A percentile compares a stretch with the other conserved stretches of the same genome.
Evolutionary conservation across 2,888 invertebrate species (phyloP).

Genomic region (Eurois occulta): DNA sequence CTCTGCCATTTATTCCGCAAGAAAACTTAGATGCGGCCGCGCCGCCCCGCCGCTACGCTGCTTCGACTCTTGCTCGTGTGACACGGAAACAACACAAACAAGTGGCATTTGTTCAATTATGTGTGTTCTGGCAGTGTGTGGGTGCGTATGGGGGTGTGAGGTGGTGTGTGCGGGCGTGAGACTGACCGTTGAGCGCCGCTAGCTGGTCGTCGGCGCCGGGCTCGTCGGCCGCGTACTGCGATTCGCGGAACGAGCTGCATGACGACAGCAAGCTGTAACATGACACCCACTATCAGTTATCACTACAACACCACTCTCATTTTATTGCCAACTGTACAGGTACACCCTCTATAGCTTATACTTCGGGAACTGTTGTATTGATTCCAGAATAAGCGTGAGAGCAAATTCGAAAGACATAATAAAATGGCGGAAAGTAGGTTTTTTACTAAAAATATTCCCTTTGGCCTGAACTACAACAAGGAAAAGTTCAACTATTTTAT

Average conservation of each 20-base stretch:
- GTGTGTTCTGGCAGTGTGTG: neutral
- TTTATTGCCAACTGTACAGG: neutral
- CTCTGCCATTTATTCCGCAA: neutral
- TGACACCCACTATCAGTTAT: neutral
- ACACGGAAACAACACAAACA: neutral
- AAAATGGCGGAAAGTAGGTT: neutral
- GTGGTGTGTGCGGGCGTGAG: neutral
- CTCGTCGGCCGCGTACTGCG: slow-evolving; percentile 93
- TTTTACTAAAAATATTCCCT: neutral
- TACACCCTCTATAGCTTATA: neutral
- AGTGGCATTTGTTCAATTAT: neutral
- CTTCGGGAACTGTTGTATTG: neutral
- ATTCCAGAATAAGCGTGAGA: neutral
- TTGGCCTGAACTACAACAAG: neutral
- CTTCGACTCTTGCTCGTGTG: neutral
- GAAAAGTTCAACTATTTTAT: neutral
- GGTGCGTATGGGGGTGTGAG: neutral
- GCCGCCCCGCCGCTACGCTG: neutral
- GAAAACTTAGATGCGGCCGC: neutral
- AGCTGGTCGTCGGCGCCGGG: slow-evolving; percentile 89
- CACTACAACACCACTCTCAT: neutral
- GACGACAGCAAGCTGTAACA: slow-evolving; percentile 93
- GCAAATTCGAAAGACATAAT: neutral
- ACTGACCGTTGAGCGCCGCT: slow-evolving; percentile 89
- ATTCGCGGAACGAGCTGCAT: slow-evolving; percentile 96